Evolutionary conservation across 2,113 vertebrate genomes (phyloP).

Genomic region (Lepus timidus): DNA sequence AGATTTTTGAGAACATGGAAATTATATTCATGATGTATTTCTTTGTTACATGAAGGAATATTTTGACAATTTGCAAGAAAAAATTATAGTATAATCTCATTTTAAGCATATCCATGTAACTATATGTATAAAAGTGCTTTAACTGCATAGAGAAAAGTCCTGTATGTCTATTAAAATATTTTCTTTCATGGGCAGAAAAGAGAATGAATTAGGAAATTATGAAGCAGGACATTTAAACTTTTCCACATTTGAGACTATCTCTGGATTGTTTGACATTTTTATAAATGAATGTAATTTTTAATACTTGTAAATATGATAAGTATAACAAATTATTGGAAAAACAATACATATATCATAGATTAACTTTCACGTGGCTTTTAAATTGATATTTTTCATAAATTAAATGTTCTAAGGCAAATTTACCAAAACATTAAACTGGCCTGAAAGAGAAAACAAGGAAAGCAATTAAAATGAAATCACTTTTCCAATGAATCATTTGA

Average conservation of each 20-base stretch:
- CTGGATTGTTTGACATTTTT: not conserved
- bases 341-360: not conserved
- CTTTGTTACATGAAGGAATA: not conserved
- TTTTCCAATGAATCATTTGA: slow-evolving; percentile 73
- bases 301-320: slow-evolving; percentile 10
- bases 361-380: slow-evolving; percentile 45
- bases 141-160: not conserved
- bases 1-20: not conserved
- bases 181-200: not conserved
- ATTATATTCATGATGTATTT: not conserved
- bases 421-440: slow-evolving; percentile 10
- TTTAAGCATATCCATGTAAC: not conserved
- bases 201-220: not conserved
- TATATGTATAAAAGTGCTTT: not conserved
- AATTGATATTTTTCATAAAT: slow-evolving; percentile 22
- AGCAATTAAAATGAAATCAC: slow-evolving; percentile 66
- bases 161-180: not conserved
- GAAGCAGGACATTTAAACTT: not conserved
- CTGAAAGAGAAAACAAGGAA: slow-evolving; percentile 56
- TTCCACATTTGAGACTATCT: not conserved
- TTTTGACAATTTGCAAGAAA: not conserved
- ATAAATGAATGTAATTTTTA: slow-evolving; percentile 17
- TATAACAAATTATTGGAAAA: not conserved
- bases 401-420: slow-evolving; percentile 11
- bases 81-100: not conserved